Evolutionary conservation across 2,888 invertebrate genomes (phyloP).

Genomic region (Clitarchus hookeri): DNA sequence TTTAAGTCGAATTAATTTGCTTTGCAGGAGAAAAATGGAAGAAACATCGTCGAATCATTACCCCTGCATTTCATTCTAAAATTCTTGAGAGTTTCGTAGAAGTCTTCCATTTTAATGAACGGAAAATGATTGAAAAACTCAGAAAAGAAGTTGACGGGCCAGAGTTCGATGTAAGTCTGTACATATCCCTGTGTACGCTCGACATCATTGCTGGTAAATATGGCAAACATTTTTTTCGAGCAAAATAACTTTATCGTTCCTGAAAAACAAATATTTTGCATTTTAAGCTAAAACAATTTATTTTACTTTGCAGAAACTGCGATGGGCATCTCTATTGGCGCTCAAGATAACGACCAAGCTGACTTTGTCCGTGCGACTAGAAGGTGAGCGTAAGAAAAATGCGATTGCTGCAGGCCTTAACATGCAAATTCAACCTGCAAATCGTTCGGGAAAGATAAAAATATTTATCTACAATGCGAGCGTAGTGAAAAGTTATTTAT

Average conservation of each 20-base stretch:
- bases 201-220: conserved; percentile 66
- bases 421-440: too few species aligned
- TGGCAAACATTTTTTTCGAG: too few species aligned
- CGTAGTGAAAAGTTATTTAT: too few species aligned
- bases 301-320: conserved; percentile 64
- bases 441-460: too few species aligned
- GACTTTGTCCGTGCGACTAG: conserved; percentile 64
- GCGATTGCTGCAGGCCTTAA: too few species aligned
- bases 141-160: conserved; percentile 52
- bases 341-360: conserved; percentile 59
- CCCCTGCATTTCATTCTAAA: conserved; percentile 79
- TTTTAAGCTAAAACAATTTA: too few species aligned
- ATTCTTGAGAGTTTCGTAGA: conserved; percentile 73
- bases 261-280: too few species aligned
- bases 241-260: too few species aligned
- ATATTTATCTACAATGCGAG: too few species aligned
- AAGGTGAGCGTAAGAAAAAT: conserved; percentile 48
- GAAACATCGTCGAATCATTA: conserved; percentile 69
- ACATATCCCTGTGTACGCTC: conserved; percentile 63
- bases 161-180: conserved; percentile 64
- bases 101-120: conserved; percentile 68
- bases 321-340: conserved; percentile 69
- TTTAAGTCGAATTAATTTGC: background rate
- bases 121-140: conserved; percentile 62
- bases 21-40: conserved; percentile 64